phyloP scores from a whole-genome alignment of 1,140 invertebrate species.

The Palaemon carinicauda region DNA sequence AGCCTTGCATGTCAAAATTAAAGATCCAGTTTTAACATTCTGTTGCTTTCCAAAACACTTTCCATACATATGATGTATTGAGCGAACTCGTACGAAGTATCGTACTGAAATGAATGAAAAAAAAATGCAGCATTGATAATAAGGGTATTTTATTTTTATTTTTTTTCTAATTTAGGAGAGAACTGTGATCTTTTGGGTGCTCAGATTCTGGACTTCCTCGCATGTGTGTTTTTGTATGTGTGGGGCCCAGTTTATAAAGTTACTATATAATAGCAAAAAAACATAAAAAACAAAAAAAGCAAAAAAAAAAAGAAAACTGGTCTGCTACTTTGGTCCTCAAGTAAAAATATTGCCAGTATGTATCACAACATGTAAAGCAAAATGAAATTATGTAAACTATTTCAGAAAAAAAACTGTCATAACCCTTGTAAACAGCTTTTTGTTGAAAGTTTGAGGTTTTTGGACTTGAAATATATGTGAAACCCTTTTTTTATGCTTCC shows the following conservation, averaged over 20 bases:
- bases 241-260: slow-evolving; percentile 39
- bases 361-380: slow-evolving; percentile 9
- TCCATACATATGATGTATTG: no score
- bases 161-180: background rate
- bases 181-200: slow-evolving; percentile 41
- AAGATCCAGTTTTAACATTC: slow-evolving; percentile 42
- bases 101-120: no score
- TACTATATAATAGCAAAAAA: slow-evolving; percentile 29
- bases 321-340: slow-evolving; percentile 37
- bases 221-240: slow-evolving; percentile 22
- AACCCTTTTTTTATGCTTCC: no score
- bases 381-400: slow-evolving; percentile 3
- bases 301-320: background rate
- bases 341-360: slow-evolving; percentile 26
- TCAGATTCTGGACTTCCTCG: slow-evolving; percentile 48
- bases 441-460: slow-evolving; percentile 21
- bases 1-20: slow-evolving; percentile 45
- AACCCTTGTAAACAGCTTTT: slow-evolving; percentile 42
- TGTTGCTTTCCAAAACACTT: no score
- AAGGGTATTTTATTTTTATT: background rate
- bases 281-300: no score
- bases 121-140: background rate
- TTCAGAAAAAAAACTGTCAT: slow-evolving; percentile 35
- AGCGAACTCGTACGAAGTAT: no score
- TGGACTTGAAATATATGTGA: background rate